These are phyloP conservation scores for Endotricha flammealis DNA, from an alignment of 2,888 invertebrate species.

Conservation along the genomic window DNA sequence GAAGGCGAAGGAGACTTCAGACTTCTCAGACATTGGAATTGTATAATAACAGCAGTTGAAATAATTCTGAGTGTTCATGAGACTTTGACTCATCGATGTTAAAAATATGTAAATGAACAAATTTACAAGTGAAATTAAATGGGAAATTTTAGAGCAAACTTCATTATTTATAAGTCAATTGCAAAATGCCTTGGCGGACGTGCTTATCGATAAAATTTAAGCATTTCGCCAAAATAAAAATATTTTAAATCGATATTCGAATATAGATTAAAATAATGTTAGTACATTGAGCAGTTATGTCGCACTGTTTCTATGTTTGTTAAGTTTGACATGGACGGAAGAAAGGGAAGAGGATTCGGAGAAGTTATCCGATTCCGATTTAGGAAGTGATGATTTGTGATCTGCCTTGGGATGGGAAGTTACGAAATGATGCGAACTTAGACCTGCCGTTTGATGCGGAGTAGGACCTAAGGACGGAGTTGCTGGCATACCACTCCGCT, in stretches of 20 bases:
- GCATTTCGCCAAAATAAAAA: slow-evolving; percentile 50
- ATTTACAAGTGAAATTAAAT: slow-evolving; percentile 8
- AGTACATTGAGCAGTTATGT: slow-evolving; percentile 35
- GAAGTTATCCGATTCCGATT: too few species aligned
- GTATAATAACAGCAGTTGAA: too few species aligned
- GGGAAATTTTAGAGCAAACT: slow-evolving; percentile 12
- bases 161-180: slow-evolving; percentile 30
- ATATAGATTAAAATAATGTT: slow-evolving; percentile 15
- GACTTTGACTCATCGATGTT: slow-evolving; percentile 3
- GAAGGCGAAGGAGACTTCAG: too few species aligned
- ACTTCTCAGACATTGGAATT: too few species aligned
- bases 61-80: too few species aligned
- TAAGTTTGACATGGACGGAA: slow-evolving; percentile 12
- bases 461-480: slow-evolving; percentile 62
- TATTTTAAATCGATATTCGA: slow-evolving; percentile 26
- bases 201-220: slow-evolving; percentile 54
- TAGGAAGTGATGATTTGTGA: slow-evolving; percentile 31
- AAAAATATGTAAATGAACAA: slow-evolving; percentile 3
- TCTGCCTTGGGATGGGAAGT: slow-evolving; percentile 33
- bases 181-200: slow-evolving; percentile 28
- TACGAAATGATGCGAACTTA: slow-evolving; percentile 51
- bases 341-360: too few species aligned
- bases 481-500: slow-evolving; percentile 59
- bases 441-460: slow-evolving; percentile 60
- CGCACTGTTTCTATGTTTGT: slow-evolving; percentile 29